A percentile compares a stretch with the other conserved stretches of the same genome.
Evolutionary conservation across 2,888 invertebrate genomes (phyloP).

Genomic region (Pyrrhia umbra): DNA sequence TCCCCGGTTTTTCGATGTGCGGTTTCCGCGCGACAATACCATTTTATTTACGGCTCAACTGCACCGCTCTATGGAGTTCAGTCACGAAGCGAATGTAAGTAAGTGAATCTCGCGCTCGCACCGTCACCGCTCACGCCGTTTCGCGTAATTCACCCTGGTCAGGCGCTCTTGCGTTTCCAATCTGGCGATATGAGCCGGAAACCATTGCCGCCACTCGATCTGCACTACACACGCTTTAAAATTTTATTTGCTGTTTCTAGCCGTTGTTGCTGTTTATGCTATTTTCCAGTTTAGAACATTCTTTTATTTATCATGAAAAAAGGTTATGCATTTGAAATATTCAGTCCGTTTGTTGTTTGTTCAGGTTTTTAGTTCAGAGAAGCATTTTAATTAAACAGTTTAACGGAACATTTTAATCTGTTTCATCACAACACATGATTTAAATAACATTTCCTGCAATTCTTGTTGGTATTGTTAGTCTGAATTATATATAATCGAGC

Average conservation of each 20-base stretch:
- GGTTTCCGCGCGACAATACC: conserved; percentile 84
- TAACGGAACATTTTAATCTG: conserved; percentile 12
- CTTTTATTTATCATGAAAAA: conserved; percentile 5
- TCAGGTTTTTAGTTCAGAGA: conserved; percentile 1
- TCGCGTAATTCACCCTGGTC: conserved; percentile 71
- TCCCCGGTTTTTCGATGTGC: conserved; percentile 84
- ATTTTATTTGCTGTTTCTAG: conserved; percentile 66
- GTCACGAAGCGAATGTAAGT: conserved; percentile 78
- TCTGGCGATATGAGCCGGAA: conserved; percentile 76
- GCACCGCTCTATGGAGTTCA: conserved; percentile 75
- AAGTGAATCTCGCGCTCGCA: conserved; percentile 73
- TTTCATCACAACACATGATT: conserved; percentile 23
- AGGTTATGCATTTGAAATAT: conserved; percentile 14
- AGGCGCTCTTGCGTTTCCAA: conserved; percentile 72
- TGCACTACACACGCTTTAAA: conserved; percentile 66
- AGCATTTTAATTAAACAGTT: conserved; percentile 25
- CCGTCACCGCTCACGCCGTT: conserved; percentile 65
- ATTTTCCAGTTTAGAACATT: conserved; percentile 35
- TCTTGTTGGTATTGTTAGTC: conserved; percentile 5
- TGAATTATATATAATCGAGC: conserved; percentile 17
- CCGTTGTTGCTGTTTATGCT: conserved; percentile 47
- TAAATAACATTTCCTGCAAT: conserved; percentile 21
- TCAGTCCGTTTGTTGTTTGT: too few relatives aligned
- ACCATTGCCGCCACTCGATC: conserved; percentile 69
- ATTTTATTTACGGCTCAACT: conserved; percentile 83